Percentiles rank a stretch among this genome's conserved stretches.
Conservation (phyloP, 2,797 vertebrate genomes). For the Avahi laniger region DNA sequence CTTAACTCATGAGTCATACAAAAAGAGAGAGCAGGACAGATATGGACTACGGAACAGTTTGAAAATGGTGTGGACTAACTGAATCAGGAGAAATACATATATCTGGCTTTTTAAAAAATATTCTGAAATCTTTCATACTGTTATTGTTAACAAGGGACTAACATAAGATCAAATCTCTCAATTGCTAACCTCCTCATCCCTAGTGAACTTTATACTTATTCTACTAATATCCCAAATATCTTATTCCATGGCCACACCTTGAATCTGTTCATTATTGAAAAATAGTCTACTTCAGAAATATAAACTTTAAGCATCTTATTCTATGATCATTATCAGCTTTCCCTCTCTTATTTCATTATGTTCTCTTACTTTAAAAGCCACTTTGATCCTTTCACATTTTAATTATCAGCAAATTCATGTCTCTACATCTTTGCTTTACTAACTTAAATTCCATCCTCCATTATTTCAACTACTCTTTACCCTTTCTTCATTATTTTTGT, state of each 20-base stretch:
- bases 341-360: neutral
- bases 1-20: neutral
- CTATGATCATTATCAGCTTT: neutral
- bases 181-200: neutral
- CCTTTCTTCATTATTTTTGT: neutral
- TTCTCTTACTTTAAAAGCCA: neutral
- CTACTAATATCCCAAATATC: neutral
- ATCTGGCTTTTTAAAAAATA: neutral
- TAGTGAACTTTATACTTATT: neutral
- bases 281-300: neutral
- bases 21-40: neutral
- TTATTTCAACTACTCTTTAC: neutral
- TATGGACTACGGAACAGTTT: neutral
- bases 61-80: neutral
- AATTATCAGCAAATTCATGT: neutral
- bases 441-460: neutral
- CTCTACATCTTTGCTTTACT: neutral
- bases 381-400: neutral
- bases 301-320: neutral
- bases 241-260: neutral
- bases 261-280: neutral
- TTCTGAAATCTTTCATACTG: neutral
- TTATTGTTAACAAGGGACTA: neutral
- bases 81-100: neutral
- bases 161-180: neutral